Evolutionary conservation across 2,888 invertebrate species (phyloP).

Genomic region (Chironomus tentans): DNA sequence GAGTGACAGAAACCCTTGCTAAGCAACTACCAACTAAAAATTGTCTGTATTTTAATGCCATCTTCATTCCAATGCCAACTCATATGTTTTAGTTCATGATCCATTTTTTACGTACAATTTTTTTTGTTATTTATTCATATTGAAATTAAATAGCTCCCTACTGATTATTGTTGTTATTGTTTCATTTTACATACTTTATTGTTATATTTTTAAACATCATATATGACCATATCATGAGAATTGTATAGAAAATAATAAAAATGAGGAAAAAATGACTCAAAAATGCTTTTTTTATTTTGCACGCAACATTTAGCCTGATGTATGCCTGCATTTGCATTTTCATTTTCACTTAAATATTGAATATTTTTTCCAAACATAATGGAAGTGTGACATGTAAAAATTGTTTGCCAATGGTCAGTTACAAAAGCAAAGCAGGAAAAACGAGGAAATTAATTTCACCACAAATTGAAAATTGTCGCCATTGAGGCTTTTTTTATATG

Average conservation of each 20-base stretch:
- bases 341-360: no score
- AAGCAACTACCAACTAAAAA: no score
- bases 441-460: background rate
- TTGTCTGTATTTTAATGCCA: no score
- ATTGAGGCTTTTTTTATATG: background rate
- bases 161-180: background rate
- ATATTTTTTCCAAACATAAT: no score
- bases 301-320: conserved; percentile 14
- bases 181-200: background rate
- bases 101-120: no score
- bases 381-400: background rate
- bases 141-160: background rate
- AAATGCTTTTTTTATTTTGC: conserved; percentile 14
- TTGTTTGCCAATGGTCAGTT: background rate
- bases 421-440: background rate
- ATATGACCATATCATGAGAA: no score
- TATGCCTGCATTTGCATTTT: background rate
- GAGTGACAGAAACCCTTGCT: no score
- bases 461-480: background rate
- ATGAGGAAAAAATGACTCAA: background rate
- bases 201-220: no score
- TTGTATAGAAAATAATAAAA: background rate
- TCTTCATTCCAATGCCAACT: no score
- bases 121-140: background rate
- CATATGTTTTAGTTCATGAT: no score